phyloP scores from a whole-genome alignment of 2,797 vertebrate genomes.

The Hydrolagus colliei region DNA sequence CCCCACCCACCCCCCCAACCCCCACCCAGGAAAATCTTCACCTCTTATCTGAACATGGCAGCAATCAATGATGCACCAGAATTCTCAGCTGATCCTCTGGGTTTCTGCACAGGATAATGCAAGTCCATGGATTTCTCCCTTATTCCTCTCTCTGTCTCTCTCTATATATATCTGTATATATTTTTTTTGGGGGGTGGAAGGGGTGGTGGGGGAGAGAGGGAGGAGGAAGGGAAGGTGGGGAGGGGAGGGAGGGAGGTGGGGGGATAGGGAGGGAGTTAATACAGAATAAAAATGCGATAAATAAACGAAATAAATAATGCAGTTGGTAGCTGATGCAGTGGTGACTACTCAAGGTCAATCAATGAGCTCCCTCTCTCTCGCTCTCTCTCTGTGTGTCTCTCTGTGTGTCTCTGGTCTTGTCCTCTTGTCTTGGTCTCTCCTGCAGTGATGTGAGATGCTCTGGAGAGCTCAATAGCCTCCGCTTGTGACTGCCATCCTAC shows the following conservation, averaged over 20 bases:
- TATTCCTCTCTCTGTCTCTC: too few species aligned
- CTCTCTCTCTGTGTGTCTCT: too few species aligned
- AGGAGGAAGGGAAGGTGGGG: too few species aligned
- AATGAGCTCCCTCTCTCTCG: neutral
- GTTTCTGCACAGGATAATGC: neutral
- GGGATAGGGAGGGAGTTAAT: too few species aligned
- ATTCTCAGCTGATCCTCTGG: conserved; percentile 9
- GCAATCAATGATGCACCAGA: conserved; percentile 11
- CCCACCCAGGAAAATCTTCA: neutral
- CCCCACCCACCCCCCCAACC: too few species aligned
- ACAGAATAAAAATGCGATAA: neutral
- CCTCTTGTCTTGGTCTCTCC: neutral
- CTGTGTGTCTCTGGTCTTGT: too few species aligned
- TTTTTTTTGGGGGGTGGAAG: too few species aligned
- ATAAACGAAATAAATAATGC: neutral
- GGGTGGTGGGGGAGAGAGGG: too few species aligned
- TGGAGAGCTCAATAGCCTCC: conserved; percentile 41
- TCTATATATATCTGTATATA: too few species aligned
- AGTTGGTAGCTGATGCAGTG: neutral
- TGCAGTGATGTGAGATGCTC: conserved; percentile 32
- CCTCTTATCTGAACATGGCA: conserved; percentile 3
- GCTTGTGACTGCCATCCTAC: conserved; percentile 49
- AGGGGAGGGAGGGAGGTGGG: too few species aligned
- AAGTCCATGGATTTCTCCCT: too few species aligned
- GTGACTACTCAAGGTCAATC: conserved; percentile 20